Evolutionary conservation across 2,888 invertebrate species (phyloP).

Genomic region (Eristalis intricaria): DNA sequence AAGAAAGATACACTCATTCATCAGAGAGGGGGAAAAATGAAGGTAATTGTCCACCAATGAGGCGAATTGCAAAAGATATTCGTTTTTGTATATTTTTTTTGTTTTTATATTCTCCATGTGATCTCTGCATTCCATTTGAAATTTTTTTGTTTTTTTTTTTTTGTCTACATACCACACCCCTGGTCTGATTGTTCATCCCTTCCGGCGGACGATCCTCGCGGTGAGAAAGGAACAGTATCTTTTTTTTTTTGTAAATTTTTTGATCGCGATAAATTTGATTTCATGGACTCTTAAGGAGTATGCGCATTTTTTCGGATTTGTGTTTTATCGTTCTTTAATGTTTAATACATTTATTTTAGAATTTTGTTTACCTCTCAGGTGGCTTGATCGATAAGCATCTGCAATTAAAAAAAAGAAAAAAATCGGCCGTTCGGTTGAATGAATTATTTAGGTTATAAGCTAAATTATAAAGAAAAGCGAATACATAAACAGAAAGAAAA

Average conservation of each 20-base stretch:
- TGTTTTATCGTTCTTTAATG: slow-evolving; percentile 75
- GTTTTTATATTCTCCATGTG: slow-evolving; percentile 58
- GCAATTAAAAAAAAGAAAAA: slow-evolving; percentile 85
- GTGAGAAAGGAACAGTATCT: slow-evolving; percentile 31
- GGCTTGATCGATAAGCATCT: slow-evolving; percentile 89
- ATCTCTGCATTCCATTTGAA: slow-evolving; percentile 67
- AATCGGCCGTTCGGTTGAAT: slow-evolving; percentile 82
- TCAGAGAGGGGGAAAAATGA: background rate
- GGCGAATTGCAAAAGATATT: slow-evolving; percentile 20
- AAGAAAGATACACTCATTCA: slow-evolving; percentile 34
- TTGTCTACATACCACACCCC: slow-evolving; percentile 73
- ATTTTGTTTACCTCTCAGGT: slow-evolving; percentile 86
- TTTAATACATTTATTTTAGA: slow-evolving; percentile 62
- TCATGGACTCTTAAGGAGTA: slow-evolving; percentile 55
- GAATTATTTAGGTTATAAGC: slow-evolving; percentile 81
- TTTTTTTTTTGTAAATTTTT: background rate
- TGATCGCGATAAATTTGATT: slow-evolving; percentile 33
- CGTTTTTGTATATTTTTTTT: slow-evolving; percentile 16
- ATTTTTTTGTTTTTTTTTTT: background rate
- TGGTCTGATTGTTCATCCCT: slow-evolving; percentile 73
- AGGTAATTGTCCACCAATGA: background rate
- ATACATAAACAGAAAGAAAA: slow-evolving; percentile 17
- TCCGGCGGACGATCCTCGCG: slow-evolving; percentile 73
- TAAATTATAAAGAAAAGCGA: slow-evolving; percentile 60
- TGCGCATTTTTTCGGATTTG: slow-evolving; percentile 73